Conservation (phyloP, 2,888 invertebrate genomes). For the Morpho helenor region DNA sequence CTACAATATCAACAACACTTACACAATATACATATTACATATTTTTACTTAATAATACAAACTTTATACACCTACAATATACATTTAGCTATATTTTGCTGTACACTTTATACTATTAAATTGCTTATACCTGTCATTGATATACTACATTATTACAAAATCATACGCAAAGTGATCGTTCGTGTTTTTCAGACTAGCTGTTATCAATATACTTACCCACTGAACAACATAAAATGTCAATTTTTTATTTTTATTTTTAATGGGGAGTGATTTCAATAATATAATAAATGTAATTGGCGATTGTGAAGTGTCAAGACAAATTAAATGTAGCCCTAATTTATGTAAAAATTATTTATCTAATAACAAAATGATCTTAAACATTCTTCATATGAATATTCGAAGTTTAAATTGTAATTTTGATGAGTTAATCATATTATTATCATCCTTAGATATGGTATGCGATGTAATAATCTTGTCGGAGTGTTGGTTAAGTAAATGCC, state of each 20-base stretch:
- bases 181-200: no score
- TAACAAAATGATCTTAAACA: no score
- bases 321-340: background rate
- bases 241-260: background rate
- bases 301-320: background rate
- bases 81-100: no score
- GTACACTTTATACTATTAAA: no score
- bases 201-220: no score
- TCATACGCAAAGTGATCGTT: no score
- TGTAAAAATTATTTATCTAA: background rate
- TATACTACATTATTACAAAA: no score
- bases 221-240: background rate
- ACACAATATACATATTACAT: no score
- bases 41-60: no score
- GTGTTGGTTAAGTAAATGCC: conserved; percentile 4
- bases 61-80: no score
- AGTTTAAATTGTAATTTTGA: background rate
- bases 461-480: background rate
- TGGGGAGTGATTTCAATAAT: background rate
- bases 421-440: background rate
- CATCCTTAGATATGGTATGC: background rate
- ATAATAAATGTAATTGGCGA: background rate
- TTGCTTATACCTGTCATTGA: no score
- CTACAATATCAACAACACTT: no score
- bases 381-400: conserved; percentile 1